A percentile compares a stretch with the other conserved stretches of the same genome.
These are phyloP conservation scores for Eupithecia vulgata DNA, from an alignment of 2,888 invertebrate genomes.

Conservation along the genomic window DNA sequence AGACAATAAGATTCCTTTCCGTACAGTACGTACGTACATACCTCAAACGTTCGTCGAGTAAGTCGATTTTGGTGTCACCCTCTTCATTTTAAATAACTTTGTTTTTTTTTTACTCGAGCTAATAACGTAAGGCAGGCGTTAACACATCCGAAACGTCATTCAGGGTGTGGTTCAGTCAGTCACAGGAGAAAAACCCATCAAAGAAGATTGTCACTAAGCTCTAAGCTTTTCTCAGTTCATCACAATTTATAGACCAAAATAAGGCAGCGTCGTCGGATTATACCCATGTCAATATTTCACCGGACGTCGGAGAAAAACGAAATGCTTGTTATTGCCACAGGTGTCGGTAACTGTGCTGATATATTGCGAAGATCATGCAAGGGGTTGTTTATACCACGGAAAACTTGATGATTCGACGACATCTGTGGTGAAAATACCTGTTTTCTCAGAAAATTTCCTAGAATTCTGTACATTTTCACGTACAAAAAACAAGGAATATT, in stretches of 20 bases:
- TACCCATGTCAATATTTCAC: constrained; percentile 31
- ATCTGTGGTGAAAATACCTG: background rate
- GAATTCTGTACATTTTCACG: background rate
- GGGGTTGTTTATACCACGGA: constrained; percentile 12
- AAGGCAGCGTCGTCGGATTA: constrained; percentile 21
- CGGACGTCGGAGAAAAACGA: constrained; percentile 27
- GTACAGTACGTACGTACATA: background rate
- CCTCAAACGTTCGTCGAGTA: background rate
- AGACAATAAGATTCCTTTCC: background rate
- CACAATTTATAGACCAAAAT: constrained; percentile 18
- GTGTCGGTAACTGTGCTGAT: constrained; percentile 23
- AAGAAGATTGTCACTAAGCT: background rate
- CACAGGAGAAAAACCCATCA: background rate
- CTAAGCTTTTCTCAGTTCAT: constrained; percentile 12
- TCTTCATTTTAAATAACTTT: background rate
- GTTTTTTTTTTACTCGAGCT: background rate
- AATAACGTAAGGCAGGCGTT: background rate
- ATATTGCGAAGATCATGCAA: constrained; percentile 18
- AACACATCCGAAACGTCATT: background rate
- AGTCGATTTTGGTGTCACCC: background rate
- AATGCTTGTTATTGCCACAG: constrained; percentile 27
- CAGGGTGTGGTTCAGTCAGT: background rate
- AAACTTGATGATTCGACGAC: constrained; percentile 9
- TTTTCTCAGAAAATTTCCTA: background rate
- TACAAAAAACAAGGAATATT: background rate